Conservation (phyloP, 2,113 vertebrate genomes). For the Seriola rivoliana region DNA sequence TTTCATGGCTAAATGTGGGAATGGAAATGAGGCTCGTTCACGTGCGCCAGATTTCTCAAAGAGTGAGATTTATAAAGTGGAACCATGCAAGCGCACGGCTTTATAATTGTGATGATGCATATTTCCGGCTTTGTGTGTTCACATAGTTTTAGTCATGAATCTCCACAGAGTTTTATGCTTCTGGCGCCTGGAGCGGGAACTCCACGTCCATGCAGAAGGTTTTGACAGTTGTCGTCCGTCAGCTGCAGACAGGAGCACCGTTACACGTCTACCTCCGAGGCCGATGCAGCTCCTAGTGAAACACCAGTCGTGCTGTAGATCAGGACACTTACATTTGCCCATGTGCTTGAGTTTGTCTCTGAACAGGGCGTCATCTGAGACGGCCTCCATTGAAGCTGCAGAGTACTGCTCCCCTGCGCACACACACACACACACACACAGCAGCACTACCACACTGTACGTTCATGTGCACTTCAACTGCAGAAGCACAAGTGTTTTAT, state of each 20-base stretch:
- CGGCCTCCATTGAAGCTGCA: conserved; percentile 84
- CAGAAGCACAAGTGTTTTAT: conserved; percentile 9
- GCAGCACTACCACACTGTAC: conserved; percentile 15
- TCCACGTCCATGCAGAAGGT: too few species aligned
- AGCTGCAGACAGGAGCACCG: background rate
- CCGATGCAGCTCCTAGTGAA: background rate
- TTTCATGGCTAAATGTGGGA: too few species aligned
- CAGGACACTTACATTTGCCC: conserved; percentile 93
- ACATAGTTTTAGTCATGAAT: too few species aligned
- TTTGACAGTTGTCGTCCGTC: too few species aligned
- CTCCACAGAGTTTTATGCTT: too few species aligned
- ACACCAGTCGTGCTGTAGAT: background rate
- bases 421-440: conserved; percentile 67
- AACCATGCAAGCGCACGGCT: too few species aligned
- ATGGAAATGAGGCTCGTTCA: too few species aligned
- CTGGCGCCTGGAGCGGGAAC: too few species aligned
- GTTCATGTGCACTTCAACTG: conserved; percentile 1
- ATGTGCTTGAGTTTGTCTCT: conserved; percentile 98
- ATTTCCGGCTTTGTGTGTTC: too few species aligned
- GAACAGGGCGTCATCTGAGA: conserved; percentile 96
- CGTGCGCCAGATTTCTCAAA: too few species aligned
- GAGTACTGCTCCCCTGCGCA: conserved; percentile 83
- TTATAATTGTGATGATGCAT: too few species aligned
- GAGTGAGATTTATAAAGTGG: too few species aligned
- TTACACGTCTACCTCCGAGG: background rate